Evolutionary conservation across 2,113 vertebrate species (phyloP).

Genomic region (Condylura cristata): DNA sequence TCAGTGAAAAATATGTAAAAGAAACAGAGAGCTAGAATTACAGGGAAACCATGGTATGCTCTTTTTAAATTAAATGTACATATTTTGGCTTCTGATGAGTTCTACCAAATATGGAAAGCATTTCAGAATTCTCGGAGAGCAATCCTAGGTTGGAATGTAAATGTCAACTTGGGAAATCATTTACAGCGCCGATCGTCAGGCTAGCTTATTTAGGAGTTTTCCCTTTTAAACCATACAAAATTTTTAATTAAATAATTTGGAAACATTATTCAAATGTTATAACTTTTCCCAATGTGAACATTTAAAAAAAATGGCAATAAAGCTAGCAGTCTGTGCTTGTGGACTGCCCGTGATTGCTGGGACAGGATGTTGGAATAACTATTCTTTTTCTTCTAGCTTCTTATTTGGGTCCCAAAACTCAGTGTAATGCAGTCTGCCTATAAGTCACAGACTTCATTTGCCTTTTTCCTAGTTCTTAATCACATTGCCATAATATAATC

Average conservation of each 20-base stretch:
- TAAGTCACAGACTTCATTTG: background rate
- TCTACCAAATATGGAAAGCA: conserved; percentile 63
- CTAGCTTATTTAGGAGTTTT: conserved; percentile 51
- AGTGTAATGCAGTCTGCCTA: background rate
- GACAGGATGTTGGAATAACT: background rate
- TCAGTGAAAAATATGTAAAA: background rate
- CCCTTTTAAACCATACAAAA: conserved; percentile 20
- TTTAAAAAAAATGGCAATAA: background rate
- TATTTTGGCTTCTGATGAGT: conserved; percentile 45
- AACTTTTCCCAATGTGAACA: background rate
- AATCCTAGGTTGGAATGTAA: conserved; percentile 48
- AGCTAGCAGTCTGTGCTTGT: background rate
- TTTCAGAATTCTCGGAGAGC: conserved; percentile 40
- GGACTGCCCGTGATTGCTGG: background rate
- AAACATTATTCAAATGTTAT: conserved; percentile 14
- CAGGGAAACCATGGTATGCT: conserved; percentile 18
- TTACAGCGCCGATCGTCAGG: background rate
- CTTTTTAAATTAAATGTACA: conserved; percentile 42
- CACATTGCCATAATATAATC: background rate
- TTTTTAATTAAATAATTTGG: conserved; percentile 19
- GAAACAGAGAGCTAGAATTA: background rate
- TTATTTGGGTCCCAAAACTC: background rate
- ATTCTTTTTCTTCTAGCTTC: background rate
- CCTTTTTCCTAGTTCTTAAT: background rate
- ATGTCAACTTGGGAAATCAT: conserved; percentile 23